phyloP scores from a whole-genome alignment of 2,888 invertebrate genomes.

The Ethmia dodecea region DNA sequence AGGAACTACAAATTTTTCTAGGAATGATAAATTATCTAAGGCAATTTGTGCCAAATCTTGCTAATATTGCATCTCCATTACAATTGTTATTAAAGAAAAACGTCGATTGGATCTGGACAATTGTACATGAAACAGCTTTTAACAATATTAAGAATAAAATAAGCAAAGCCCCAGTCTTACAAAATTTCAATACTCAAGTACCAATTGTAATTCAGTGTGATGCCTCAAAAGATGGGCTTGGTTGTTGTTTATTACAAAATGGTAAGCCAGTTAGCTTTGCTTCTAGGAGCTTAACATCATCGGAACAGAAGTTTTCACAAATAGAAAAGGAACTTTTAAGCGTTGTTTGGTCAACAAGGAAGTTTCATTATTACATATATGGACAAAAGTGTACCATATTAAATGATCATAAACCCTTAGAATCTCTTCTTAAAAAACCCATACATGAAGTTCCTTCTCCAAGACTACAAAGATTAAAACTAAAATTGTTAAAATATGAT shows the following conservation, averaged over 20 bases:
- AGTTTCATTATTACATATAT: conserved; percentile 32
- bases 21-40: conserved; percentile 21
- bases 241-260: conserved; percentile 17
- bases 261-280: conserved; percentile 15
- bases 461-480: conserved; percentile 28
- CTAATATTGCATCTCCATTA: conserved; percentile 9
- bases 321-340: conserved; percentile 44
- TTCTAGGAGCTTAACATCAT: conserved; percentile 12
- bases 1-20: conserved; percentile 16
- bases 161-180: conserved; percentile 4
- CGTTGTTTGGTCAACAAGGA: conserved; percentile 30
- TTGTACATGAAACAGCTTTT: conserved; percentile 3
- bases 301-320: conserved; percentile 24
- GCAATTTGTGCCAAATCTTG: conserved; percentile 17
- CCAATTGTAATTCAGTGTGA: conserved; percentile 13
- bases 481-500: conserved; percentile 29
- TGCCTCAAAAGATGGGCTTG: conserved; percentile 13
- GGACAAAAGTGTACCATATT: conserved; percentile 21
- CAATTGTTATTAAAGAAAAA: conserved; percentile 15
- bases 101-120: conserved; percentile 7
- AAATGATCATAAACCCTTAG: conserved; percentile 37
- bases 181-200: conserved; percentile 12
- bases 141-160: conserved; percentile 11
- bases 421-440: conserved; percentile 25
- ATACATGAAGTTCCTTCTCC: conserved; percentile 27